These are phyloP conservation scores for Oreotrochilus melanogaster DNA, from an alignment of 2,113 vertebrate species.

Conservation along the genomic window DNA sequence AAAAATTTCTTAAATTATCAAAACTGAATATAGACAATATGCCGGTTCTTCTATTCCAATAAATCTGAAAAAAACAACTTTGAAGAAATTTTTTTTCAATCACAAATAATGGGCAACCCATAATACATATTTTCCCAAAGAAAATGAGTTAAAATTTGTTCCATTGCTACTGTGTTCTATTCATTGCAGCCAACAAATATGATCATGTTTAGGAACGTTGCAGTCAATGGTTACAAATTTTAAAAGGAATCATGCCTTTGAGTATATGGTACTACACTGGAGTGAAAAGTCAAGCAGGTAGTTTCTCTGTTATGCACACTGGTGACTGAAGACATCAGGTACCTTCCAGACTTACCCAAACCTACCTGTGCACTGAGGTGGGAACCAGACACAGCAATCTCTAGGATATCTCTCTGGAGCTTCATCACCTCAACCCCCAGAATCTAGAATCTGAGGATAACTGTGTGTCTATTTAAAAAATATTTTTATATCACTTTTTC, in stretches of 20 bases:
- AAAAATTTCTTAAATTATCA: background rate
- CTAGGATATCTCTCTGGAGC: background rate
- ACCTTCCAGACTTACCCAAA: background rate
- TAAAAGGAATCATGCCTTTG: no score
- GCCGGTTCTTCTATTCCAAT: background rate
- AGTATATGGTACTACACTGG: background rate
- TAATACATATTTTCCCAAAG: background rate
- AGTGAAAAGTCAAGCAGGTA: background rate
- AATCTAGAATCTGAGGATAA: background rate
- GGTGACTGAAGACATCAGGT: background rate
- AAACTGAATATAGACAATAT: background rate
- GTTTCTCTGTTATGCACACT: background rate
- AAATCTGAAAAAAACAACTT: background rate
- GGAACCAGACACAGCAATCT: background rate
- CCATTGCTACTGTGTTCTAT: background rate
- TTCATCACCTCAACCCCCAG: background rate
- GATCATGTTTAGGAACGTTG: background rate
- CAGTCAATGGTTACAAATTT: background rate
- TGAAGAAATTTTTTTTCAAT: background rate
- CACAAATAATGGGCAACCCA: background rate
- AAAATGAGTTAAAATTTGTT: background rate
- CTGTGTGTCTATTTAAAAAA: background rate
- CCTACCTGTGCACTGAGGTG: no score
- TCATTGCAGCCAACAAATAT: background rate
- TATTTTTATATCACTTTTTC: background rate